Base-by-base conservation (phyloP, 2,113 vertebrate species). In the Antechinus stuartii region DNA sequence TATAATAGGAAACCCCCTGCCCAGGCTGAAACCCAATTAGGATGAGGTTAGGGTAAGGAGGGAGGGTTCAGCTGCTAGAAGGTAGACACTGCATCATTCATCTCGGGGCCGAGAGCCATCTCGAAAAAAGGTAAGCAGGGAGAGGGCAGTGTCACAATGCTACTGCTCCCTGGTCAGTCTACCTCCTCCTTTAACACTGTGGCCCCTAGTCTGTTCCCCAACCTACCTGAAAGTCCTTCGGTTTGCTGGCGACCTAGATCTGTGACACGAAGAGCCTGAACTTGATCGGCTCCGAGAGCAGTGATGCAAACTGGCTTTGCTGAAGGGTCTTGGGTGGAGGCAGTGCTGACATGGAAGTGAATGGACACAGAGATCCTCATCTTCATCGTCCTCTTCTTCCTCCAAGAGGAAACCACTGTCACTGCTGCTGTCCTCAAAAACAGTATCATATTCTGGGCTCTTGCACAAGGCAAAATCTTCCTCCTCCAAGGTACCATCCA, bases 161-260 rank as follows among this genome's bases (percentile, higher is more conserved):
- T 16, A 30, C 46, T 92, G 54, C 55, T 76, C 68, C 61, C 54
- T 90, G n/a, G 68, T 84, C 14, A 84, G 68, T 42, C 35, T 35
- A 26, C 54, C 22, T 76, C 14, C 11, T 46, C 10, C 27, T 26
- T 0, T 7, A 55, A 14, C 24, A 68, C 61, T 0, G 2, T 49
- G 42, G 19, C 91, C 26, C 90, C 56, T 56, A 22, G 42, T 46
- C 19, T 50, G 52, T 46, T 93, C 52, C 16, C 89, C 0, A 8
- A 24, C 76, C 26, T 98, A 99, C 99, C 99, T 99, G 98, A 99
- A 99, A 98, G 98, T 97, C 92, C 99, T 98, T 95, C 99, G 99
- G 98, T 98, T 98, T 97, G 98, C 97, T 0, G 99, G 99, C 0
- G 99, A 99, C 95, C 99, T 98, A 1, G 99, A 99, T 24, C 97